Conservation (phyloP, 2,113 vertebrate genomes). For the Anguilla rostrata region DNA sequence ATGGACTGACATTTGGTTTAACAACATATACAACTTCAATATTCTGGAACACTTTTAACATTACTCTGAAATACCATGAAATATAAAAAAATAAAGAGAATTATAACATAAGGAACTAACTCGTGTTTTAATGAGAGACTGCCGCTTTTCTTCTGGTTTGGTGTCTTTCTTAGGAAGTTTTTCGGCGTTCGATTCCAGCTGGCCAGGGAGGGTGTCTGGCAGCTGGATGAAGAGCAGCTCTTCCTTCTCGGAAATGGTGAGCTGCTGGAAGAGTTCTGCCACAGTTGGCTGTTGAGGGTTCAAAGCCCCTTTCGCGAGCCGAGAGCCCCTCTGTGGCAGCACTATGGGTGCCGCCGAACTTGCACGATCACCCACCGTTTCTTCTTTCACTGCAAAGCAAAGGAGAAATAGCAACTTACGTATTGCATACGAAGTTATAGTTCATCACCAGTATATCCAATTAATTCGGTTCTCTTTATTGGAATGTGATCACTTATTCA, state of each 20-base stretch:
- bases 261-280: constrained; percentile 58
- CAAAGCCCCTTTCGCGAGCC: neutral
- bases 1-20: too few relatives aligned
- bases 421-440: neutral
- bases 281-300: constrained; percentile 47
- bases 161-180: constrained; percentile 46
- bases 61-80: neutral
- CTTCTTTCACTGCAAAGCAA: constrained; percentile 50
- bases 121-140: constrained; percentile 41
- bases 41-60: too few relatives aligned
- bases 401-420: neutral
- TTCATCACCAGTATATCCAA: neutral
- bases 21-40: too few relatives aligned
- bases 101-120: constrained; percentile 45
- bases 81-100: neutral
- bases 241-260: constrained; percentile 59
- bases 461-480: neutral
- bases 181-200: constrained; percentile 27
- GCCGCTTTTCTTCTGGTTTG: constrained; percentile 49
- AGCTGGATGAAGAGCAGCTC: constrained; percentile 74
- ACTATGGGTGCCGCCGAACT: constrained; percentile 1
- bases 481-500: neutral
- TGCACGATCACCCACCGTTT: neutral
- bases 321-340: neutral
- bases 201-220: constrained; percentile 66